A percentile compares a stretch with the other conserved stretches of the same genome.
Evolutionary conservation across 2,888 invertebrate species (phyloP).

Genomic region (Ganaspis brasiliensis): DNA sequence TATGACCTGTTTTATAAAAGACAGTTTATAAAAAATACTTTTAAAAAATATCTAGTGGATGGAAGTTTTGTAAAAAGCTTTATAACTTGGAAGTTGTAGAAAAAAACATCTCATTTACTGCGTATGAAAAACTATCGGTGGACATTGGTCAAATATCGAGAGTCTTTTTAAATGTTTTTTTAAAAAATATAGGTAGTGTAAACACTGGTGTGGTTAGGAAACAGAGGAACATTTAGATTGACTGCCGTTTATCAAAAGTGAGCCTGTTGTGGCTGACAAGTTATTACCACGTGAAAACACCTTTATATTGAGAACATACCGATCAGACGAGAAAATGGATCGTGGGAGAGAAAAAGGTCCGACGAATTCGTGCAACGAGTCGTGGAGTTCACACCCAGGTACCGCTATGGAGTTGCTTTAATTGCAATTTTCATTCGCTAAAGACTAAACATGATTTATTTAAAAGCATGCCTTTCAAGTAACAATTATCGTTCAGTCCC

Average conservation of each 20-base stretch:
- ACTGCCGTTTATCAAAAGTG: conserved; percentile 69
- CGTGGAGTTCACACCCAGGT: conserved; percentile 17
- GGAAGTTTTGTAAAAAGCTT: too few relatives aligned
- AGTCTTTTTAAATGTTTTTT: too few relatives aligned
- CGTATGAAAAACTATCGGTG: too few relatives aligned
- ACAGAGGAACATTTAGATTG: conserved; percentile 48
- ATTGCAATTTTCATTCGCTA: conserved; percentile 25
- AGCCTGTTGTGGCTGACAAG: conserved; percentile 67
- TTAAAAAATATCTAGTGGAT: too few relatives aligned
- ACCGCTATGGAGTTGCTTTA: background rate
- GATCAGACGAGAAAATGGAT: conserved; percentile 66
- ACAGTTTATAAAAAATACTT: background rate
- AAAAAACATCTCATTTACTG: too few relatives aligned
- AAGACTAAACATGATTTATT: conserved; percentile 22
- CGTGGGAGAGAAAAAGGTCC: conserved; percentile 25
- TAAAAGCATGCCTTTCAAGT: conserved; percentile 4
- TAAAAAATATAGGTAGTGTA: too few relatives aligned
- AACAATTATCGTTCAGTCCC: conserved; percentile 14
- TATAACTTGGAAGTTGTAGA: too few relatives aligned
- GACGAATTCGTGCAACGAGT: conserved; percentile 30
- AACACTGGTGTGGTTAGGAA: too few relatives aligned
- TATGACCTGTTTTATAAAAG: background rate
- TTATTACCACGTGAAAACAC: conserved; percentile 70
- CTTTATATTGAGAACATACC: conserved; percentile 70
- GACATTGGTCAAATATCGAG: too few relatives aligned